A percentile compares a stretch with the other conserved stretches of the same genome.
Conservation (phyloP, 2,797 vertebrate genomes). For the Scyliorhinus canicula region DNA sequence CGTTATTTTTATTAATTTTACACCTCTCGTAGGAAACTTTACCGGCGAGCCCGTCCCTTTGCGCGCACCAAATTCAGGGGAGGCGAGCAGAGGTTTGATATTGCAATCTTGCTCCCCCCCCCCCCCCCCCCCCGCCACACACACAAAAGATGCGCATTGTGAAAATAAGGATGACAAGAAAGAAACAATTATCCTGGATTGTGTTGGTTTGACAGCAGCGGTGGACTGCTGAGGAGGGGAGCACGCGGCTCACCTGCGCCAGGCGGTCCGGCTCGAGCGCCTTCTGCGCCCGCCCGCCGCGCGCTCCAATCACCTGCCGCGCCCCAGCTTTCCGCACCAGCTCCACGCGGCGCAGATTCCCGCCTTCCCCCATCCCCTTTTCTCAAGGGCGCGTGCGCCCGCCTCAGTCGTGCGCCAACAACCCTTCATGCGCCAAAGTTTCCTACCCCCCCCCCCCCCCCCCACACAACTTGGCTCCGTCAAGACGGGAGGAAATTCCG, state of each 20-base stretch:
- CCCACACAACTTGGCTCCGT: too few species aligned
- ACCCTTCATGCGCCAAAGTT: neutral
- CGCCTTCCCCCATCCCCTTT: too few species aligned
- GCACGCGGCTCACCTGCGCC: neutral
- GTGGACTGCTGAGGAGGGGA: neutral
- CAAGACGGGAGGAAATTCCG: neutral
- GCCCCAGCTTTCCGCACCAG: neutral
- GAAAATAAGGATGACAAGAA: neutral
- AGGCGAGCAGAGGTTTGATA: neutral
- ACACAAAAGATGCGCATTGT: neutral
- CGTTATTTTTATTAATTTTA: neutral
- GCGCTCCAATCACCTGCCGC: neutral
- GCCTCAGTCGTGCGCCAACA: too few species aligned
- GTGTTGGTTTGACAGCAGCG: neutral
- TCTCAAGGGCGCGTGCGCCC: neutral
- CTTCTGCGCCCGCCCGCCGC: neutral
- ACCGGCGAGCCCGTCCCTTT: neutral
- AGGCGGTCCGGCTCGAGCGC: neutral
- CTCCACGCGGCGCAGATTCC: neutral
- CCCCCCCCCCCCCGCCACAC: too few species aligned
- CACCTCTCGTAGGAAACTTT: neutral
- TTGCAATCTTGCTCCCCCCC: neutral
- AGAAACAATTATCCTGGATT: too few species aligned
- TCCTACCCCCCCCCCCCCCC: neutral
- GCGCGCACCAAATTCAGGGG: neutral